Evolutionary conservation across 2,888 invertebrate species (phyloP).

Genomic region (Apoderus coryli): DNA sequence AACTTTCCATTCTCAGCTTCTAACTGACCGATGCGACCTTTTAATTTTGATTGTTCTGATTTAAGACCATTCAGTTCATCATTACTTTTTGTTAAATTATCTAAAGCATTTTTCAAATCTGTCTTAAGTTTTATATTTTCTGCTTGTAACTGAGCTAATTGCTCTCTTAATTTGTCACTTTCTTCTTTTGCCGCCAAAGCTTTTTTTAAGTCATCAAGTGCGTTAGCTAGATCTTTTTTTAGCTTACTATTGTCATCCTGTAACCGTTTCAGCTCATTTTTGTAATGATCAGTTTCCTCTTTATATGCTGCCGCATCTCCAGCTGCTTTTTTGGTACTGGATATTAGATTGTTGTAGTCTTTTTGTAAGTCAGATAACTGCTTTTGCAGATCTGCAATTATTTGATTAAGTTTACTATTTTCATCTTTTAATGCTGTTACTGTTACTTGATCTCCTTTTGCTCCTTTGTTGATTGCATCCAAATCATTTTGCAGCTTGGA

Average conservation of each 20-base stretch:
- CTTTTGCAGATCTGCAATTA: conserved; percentile 11
- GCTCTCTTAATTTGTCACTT: conserved; percentile 13
- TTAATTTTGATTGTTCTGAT: conserved; percentile 10
- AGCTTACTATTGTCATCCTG: conserved; percentile 14
- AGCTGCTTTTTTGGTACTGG: conserved; percentile 7
- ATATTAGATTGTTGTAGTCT: conserved; percentile 15
- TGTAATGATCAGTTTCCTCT: conserved; percentile 14
- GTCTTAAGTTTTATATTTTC: conserved; percentile 17
- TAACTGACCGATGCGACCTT: conserved; percentile 14
- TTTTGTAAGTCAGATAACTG: conserved; percentile 15
- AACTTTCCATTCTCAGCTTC: conserved; percentile 16
- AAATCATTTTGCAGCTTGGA: conserved; percentile 16
- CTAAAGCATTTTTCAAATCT: conserved; percentile 13
- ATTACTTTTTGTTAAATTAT: conserved; percentile 11
- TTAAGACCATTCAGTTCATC: conserved; percentile 10
- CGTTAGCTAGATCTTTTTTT: conserved; percentile 11
- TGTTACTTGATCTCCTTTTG: conserved; percentile 15
- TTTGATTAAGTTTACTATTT: conserved; percentile 14
- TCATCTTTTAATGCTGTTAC: conserved; percentile 16
- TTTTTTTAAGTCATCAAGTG: conserved; percentile 7
- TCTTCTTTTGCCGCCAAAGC: conserved; percentile 12
- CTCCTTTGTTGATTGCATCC: conserved; percentile 12
- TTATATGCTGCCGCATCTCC: conserved; percentile 9
- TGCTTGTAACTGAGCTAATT: conserved; percentile 14
- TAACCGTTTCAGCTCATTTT: conserved; percentile 14